phyloP scores from a whole-genome alignment of 2,797 vertebrate genomes.

The Diplodus sargus region DNA sequence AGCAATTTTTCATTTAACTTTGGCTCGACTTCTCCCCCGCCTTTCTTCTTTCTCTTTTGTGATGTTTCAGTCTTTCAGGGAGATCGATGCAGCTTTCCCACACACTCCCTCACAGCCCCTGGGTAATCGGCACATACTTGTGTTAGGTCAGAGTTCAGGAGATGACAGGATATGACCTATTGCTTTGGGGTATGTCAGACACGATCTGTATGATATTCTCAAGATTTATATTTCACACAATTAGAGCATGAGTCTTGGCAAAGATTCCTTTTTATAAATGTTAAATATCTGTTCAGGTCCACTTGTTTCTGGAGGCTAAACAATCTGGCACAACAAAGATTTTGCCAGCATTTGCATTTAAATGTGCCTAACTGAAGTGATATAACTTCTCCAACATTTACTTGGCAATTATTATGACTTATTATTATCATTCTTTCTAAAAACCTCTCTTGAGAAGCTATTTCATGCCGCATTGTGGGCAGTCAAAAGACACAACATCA shows the following conservation, averaged over 20 bases:
- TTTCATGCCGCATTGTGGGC: slow-evolving; percentile 17
- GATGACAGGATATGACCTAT: slow-evolving; percentile 48
- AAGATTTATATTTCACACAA: slow-evolving; percentile 35
- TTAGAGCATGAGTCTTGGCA: background rate
- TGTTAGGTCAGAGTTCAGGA: slow-evolving; percentile 63
- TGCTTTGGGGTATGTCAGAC: slow-evolving; percentile 28
- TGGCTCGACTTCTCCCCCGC: slow-evolving; percentile 64
- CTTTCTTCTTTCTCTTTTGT: slow-evolving; percentile 53
- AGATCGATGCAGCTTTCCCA: slow-evolving; percentile 67
- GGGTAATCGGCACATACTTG: slow-evolving; percentile 58
- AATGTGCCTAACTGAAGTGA: slow-evolving; percentile 1
- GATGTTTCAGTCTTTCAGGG: slow-evolving; percentile 55
- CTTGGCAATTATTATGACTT: background rate
- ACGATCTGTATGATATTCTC: slow-evolving; percentile 26
- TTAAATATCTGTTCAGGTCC: slow-evolving; percentile 12
- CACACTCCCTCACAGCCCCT: slow-evolving; percentile 40
- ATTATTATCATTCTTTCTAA: background rate
- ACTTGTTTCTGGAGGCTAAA: slow-evolving; percentile 1
- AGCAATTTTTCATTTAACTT: slow-evolving; percentile 87
- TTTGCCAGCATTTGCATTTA: slow-evolving; percentile 7
- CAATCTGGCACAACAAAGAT: background rate
- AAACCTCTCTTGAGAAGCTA: slow-evolving; percentile 19
- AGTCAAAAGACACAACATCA: slow-evolving; percentile 40
- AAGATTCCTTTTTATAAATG: slow-evolving; percentile 5
- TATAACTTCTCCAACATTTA: background rate